Conservation (phyloP, 2,113 vertebrate genomes). For the Ictidomys tridecemlineatus region DNA sequence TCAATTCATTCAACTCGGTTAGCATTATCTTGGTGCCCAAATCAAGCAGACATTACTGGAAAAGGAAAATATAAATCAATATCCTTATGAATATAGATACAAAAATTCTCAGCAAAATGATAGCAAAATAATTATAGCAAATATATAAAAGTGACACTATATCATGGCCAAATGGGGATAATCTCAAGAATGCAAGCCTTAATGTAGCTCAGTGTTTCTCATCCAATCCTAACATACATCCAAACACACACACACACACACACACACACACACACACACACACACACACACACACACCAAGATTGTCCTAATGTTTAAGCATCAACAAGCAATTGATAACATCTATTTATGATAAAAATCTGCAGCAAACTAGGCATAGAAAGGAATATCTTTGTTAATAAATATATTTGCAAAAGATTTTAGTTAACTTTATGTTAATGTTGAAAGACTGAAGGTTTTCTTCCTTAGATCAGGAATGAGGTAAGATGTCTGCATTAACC, state of each 20-base stretch:
- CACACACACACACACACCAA: too few relatives aligned
- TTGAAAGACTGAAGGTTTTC: neutral
- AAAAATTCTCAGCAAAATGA: neutral
- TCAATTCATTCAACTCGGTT: neutral
- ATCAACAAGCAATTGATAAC: neutral
- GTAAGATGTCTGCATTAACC: neutral
- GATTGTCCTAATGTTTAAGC: neutral
- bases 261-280: too few relatives aligned
- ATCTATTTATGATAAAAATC: neutral
- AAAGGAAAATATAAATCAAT: neutral
- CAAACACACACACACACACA: too few relatives aligned
- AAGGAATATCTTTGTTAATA: neutral
- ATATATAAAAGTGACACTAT: neutral
- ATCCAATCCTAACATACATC: too few relatives aligned
- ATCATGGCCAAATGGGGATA: neutral
- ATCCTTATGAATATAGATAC: neutral
- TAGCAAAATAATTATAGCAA: neutral
- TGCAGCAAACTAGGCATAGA: neutral
- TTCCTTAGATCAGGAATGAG: neutral
- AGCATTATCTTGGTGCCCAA: neutral
- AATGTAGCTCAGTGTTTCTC: too few relatives aligned
- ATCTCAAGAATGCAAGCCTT: slow-evolving; percentile 16
- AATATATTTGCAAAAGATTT: neutral
- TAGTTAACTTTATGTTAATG: neutral
- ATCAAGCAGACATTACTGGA: neutral